A percentile compares a stretch with the other conserved stretches of the same genome.
Conservation (phyloP, 2,888 invertebrate genomes). For the Scaptomyza tumidula region DNA sequence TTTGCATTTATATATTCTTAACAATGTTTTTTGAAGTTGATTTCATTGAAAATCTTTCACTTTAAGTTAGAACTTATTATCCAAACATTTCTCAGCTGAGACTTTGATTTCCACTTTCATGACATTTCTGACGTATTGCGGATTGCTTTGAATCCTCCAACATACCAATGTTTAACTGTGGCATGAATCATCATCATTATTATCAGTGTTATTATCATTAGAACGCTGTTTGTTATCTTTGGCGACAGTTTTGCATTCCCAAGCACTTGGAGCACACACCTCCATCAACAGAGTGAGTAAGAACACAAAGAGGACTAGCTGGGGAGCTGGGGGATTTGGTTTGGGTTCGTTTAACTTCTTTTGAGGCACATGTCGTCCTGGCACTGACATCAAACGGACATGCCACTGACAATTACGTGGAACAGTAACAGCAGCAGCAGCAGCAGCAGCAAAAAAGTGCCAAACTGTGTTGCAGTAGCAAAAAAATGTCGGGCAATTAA, state of each 20-base stretch:
- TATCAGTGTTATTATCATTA: conserved; percentile 3
- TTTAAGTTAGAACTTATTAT: background rate
- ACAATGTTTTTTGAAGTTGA: too few species aligned
- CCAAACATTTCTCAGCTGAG: background rate
- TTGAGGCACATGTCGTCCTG: conserved; percentile 60
- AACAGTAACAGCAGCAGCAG: conserved; percentile 47
- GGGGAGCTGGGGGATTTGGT: conserved; percentile 44
- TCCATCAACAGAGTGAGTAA: background rate
- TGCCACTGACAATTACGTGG: conserved; percentile 74
- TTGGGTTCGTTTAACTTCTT: conserved; percentile 47
- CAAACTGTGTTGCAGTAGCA: conserved; percentile 39
- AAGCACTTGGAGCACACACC: conserved; percentile 33
- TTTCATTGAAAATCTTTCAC: background rate
- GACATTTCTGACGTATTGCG: conserved; percentile 1
- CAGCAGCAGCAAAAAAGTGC: conserved; percentile 47
- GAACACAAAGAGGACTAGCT: background rate
- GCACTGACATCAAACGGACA: conserved; percentile 74
- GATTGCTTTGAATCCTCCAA: background rate
- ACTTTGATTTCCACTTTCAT: background rate
- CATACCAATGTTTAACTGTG: conserved; percentile 6
- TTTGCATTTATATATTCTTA: too few species aligned
- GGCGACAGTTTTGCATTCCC: conserved; percentile 62
- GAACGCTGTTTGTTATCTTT: conserved; percentile 24
- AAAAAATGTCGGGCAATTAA: conserved; percentile 72
- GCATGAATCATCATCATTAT: conserved; percentile 36